Conservation (phyloP, 2,113 vertebrate genomes). For the Baryphthengus martii region DNA sequence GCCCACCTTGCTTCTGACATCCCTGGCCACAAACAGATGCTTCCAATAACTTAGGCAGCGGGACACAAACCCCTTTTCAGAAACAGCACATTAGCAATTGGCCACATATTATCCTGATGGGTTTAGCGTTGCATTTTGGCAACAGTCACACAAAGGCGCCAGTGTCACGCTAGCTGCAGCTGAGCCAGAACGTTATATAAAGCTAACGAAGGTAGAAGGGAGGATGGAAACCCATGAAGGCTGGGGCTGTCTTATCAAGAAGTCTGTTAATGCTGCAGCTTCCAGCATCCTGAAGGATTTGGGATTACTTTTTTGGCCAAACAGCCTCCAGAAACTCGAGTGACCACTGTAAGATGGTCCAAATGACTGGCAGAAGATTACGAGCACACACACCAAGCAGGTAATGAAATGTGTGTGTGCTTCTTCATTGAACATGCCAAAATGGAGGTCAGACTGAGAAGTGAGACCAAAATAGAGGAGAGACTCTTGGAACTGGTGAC, state of each 20-base stretch:
- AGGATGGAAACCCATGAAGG: neutral
- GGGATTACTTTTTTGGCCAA: neutral
- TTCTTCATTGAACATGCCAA: neutral
- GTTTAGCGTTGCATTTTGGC: constrained; percentile 24
- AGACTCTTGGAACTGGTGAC: neutral
- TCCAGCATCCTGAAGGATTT: neutral
- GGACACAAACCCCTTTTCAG: neutral
- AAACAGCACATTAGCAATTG: fast-evolving
- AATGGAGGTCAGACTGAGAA: neutral
- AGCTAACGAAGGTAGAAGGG: neutral
- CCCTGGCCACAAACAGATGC: neutral
- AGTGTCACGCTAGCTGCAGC: neutral
- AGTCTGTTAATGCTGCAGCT: neutral
- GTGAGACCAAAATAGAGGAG: neutral
- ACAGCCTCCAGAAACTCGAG: neutral
- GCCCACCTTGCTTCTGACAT: neutral
- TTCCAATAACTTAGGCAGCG: neutral
- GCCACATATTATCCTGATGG: neutral
- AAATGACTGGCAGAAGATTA: neutral
- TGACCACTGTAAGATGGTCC: neutral
- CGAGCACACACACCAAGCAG: fast-evolving
- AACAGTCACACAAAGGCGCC: neutral
- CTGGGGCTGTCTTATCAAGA: neutral
- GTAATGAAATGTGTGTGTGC: neutral
- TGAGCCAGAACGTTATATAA: neutral